phyloP scores from a whole-genome alignment of 2,113 vertebrate species.

The Butorides virescens region DNA sequence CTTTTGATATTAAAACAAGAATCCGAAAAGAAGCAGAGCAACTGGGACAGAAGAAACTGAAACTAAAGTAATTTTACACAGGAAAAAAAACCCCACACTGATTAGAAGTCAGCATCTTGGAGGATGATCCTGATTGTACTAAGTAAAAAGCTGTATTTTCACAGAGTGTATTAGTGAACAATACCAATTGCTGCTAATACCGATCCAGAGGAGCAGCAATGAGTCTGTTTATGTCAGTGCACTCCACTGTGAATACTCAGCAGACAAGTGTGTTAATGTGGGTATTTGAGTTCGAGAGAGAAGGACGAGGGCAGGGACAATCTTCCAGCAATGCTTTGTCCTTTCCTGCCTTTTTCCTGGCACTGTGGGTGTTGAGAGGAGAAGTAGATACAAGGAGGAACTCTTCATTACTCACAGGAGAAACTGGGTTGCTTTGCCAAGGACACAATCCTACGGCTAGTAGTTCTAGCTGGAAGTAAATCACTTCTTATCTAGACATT shows the following conservation, averaged over 20 bases:
- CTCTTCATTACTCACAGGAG: not conserved
- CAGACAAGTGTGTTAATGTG: not conserved
- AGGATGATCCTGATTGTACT: not conserved
- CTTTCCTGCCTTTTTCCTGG: not conserved
- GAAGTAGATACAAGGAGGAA: not conserved
- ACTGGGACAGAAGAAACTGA: not conserved
- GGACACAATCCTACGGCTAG: not conserved
- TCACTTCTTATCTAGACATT: not conserved
- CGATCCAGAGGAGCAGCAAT: not conserved
- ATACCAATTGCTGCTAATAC: not conserved
- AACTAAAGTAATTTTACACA: not conserved
- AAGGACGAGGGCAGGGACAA: not conserved
- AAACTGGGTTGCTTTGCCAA: not conserved
- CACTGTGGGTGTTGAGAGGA: not conserved
- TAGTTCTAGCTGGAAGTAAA: not conserved
- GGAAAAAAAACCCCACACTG: no score
- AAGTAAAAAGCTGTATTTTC: not conserved
- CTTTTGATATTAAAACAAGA: not conserved
- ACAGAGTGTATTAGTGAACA: not conserved
- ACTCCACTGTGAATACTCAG: not conserved
- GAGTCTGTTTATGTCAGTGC: not conserved
- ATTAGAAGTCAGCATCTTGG: not conserved
- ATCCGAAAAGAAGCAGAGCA: not conserved
- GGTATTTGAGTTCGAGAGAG: not conserved
- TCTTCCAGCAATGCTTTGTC: not conserved